Evolutionary conservation across 2,888 invertebrate species (phyloP), one percentile per base, ranked within the genome.

Genomic region (Ochlodes sylvanus): DNA sequence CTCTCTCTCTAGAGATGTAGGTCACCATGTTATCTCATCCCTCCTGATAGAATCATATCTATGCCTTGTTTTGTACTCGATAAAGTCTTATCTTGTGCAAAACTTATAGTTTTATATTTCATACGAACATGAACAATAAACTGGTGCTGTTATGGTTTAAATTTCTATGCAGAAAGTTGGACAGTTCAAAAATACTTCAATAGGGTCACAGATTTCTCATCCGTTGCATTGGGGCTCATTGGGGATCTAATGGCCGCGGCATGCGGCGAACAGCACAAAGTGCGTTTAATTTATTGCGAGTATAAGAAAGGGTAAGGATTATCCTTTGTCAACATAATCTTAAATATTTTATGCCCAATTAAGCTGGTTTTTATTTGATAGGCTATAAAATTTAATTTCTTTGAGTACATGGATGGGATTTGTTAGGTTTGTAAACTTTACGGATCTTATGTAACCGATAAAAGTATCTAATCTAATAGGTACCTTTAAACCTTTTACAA

Each of bases 1-100:
- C 86, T 84, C 83, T 83, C 88, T 87, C 90, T 89, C 86, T 75
- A 83, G 92, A 92, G 93, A 93, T 90, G 85, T 93, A 90, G 93
- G 93, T 93, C 92, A 93, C 82, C 83, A 79, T 88, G 86, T 81
- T 87, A 82, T 84, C 83, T 79, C 76, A 79, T 77, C 76, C 75
- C 75, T 73, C 69, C 70, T 71, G 69, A 71, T 73, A 73, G 71
- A 72, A 71, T 64, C 70, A 70, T 71, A 83, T 80, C 76, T 81
- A 75, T 71, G 77, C 81, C 78, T 75, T 83, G 78, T 73, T 70
- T 47, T 57, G 69, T 71, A 62, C 63, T 62, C 19, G 68, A 77
- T 82, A 86, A 81, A 82, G 85, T 77, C 60, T 60, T 66, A 67
- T 60, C 61, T 67, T 67, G 54, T 47, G 52, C 17, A 42, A n/a